Percentiles rank a stretch among this genome's conserved stretches.
These are phyloP conservation scores for Cataglyphis cursor DNA, from an alignment of 2,888 invertebrate species.

Conservation along the genomic window DNA sequence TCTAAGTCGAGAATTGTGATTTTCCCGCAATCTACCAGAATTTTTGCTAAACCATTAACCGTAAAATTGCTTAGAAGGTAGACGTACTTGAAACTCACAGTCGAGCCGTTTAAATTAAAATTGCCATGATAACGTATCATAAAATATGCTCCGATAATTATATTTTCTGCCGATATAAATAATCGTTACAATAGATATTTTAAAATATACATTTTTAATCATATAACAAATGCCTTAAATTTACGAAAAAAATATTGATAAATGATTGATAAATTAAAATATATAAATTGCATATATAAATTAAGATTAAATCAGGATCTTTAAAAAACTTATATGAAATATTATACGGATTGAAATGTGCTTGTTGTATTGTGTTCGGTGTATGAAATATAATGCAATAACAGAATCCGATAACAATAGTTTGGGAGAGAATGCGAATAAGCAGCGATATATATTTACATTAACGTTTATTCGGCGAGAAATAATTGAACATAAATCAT, in stretches of 20 bases:
- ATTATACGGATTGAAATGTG: conserved; percentile 1
- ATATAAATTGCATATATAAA: neutral
- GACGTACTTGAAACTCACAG: neutral
- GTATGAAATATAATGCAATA: neutral
- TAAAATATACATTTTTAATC: conserved; percentile 16
- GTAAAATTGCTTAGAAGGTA: conserved; percentile 59
- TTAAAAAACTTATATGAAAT: neutral
- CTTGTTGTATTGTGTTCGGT: too few relatives aligned
- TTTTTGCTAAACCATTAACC: conserved; percentile 69
- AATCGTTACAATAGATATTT: neutral
- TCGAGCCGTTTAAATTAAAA: conserved; percentile 14
- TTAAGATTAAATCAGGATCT: neutral
- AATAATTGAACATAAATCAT: conserved; percentile 9
- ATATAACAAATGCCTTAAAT: neutral
- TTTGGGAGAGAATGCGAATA: neutral
- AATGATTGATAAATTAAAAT: neutral
- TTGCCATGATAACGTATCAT: neutral
- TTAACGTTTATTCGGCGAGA: conserved; percentile 4
- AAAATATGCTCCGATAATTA: neutral
- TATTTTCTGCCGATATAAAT: neutral
- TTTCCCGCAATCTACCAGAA: conserved; percentile 64
- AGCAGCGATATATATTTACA: conserved; percentile 4
- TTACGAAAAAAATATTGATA: neutral
- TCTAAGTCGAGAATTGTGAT: conserved; percentile 64
- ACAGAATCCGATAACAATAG: conserved; percentile 12